Evolutionary conservation across 2,113 vertebrate genomes (phyloP).

Genomic region (Nipponia nippon): DNA sequence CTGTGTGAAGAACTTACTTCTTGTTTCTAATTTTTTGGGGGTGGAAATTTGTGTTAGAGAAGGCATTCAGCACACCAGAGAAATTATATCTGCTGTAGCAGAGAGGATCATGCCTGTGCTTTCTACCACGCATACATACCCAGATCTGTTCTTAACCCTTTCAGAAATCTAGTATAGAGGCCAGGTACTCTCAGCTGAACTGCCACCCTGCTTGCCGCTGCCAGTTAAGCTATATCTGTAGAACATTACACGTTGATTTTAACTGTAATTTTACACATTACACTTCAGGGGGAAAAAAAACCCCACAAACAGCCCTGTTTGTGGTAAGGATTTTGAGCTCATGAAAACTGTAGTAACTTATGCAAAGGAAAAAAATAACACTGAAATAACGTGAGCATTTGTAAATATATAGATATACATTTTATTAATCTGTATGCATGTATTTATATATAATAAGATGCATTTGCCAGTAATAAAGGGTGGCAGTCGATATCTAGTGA

Average conservation of each 20-base stretch:
- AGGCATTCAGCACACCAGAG: neutral
- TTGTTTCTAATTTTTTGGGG: neutral
- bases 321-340: neutral
- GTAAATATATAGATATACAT: neutral
- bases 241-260: neutral
- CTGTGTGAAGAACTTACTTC: neutral
- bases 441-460: neutral
- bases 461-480: neutral
- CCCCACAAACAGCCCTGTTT: neutral
- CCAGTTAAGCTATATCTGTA: neutral
- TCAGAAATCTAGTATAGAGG: neutral
- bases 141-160: neutral
- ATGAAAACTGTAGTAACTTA: neutral
- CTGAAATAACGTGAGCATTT: neutral
- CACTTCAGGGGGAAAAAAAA: neutral
- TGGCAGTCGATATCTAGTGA: neutral
- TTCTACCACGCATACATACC: neutral
- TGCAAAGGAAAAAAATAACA: neutral
- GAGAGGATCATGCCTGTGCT: neutral
- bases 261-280: neutral
- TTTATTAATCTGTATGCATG: neutral
- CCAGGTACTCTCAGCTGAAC: neutral
- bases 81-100: neutral
- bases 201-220: neutral
- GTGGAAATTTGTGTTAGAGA: neutral